Evolutionary conservation across 2,113 vertebrate genomes (phyloP).

Genomic region (Acrocephalus arundinaceus): DNA sequence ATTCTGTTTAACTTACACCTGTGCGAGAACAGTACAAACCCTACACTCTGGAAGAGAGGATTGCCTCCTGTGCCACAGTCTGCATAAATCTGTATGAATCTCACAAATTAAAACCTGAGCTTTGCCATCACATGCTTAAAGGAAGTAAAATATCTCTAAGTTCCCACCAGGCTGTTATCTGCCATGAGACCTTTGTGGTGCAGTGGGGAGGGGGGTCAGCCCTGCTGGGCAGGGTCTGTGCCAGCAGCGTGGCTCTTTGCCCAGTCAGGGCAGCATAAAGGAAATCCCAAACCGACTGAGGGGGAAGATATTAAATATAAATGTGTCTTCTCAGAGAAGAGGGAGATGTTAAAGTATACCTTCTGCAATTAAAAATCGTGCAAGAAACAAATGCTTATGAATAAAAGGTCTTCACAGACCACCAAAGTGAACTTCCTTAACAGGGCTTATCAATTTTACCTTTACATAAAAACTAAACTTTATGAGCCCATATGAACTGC

Average conservation of each 20-base stretch:
- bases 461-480: not conserved
- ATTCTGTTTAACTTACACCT: not conserved
- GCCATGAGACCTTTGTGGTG: not conserved
- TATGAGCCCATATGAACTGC: not conserved
- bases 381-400: not conserved
- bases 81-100: not conserved
- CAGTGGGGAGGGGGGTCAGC: not conserved
- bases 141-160: not conserved
- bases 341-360: not conserved
- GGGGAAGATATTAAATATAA: not conserved
- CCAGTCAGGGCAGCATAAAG: not conserved
- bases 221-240: not conserved
- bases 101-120: not conserved
- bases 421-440: not conserved
- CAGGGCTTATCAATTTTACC: not conserved
- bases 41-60: not conserved
- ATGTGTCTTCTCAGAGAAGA: not conserved
- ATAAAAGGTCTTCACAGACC: not conserved
- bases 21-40: not conserved
- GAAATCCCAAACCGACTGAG: not conserved
- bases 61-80: not conserved
- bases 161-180: not conserved
- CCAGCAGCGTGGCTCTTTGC: not conserved
- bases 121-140: not conserved
- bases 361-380: not conserved